phyloP scores from a whole-genome alignment of 53 echinoderm and acorn worm species.

The Paelopatides confundens region DNA sequence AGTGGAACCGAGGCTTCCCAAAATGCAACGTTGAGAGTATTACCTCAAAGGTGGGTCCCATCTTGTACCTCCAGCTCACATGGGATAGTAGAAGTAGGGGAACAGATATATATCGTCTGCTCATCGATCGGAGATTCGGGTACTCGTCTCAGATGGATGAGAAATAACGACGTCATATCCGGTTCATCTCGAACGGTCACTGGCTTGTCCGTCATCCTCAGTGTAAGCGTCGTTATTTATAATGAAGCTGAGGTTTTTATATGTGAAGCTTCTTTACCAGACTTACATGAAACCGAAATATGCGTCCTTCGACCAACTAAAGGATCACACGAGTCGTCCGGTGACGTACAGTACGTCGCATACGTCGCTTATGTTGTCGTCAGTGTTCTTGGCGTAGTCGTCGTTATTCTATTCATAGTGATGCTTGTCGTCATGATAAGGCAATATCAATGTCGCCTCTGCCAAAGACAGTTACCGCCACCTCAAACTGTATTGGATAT shows the following conservation, averaged over 20 bases:
- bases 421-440: conserved; percentile 79
- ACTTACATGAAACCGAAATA: background rate
- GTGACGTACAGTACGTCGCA: background rate
- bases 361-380: conserved; percentile 71
- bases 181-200: background rate
- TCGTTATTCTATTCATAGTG: conserved; percentile 76
- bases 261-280: conserved; percentile 59
- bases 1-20: background rate
- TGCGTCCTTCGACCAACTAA: conserved; percentile 64
- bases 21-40: conserved; percentile 60
- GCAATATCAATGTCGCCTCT: conserved; percentile 80
- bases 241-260: conserved; percentile 42
- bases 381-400: conserved; percentile 80
- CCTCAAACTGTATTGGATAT: conserved; percentile 77
- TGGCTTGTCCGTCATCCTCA: conserved; percentile 24
- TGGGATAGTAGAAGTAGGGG: background rate
- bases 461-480: conserved; percentile 54
- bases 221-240: conserved; percentile 20
- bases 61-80: conserved; percentile 31
- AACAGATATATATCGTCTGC: conserved; percentile 47
- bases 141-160: conserved; percentile 66
- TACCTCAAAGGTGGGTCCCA: conserved; percentile 67
- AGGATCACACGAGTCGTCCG: background rate
- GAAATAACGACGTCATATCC: conserved; percentile 53
- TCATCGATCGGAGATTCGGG: conserved; percentile 46